Percentiles rank a stretch among this genome's conserved stretches.
phyloP scores from a whole-genome alignment of 1,140 invertebrate genomes.

The Cylas formicarius region DNA sequence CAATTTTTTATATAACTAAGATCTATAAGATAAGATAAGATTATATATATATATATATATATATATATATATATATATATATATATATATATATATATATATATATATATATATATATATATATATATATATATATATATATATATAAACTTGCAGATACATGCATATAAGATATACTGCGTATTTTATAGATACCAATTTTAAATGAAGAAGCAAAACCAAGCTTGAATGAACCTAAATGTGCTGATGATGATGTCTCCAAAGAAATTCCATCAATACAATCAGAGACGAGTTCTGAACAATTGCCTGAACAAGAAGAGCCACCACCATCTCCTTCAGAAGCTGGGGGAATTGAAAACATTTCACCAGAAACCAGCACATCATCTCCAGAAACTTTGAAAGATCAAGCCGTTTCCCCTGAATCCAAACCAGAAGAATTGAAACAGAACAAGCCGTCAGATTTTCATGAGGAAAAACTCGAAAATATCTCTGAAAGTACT shows the following conservation, averaged over 20 bases:
- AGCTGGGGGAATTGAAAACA: slow-evolving; percentile 19
- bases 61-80: too few relatives aligned
- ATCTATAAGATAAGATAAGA: too few relatives aligned
- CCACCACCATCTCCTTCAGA: slow-evolving; percentile 6
- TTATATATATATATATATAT: too few relatives aligned
- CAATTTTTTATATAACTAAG: too few relatives aligned
- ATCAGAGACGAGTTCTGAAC: slow-evolving; percentile 11
- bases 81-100: too few relatives aligned
- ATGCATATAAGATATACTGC: too few relatives aligned
- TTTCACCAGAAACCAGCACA: slow-evolving; percentile 22
- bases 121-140: too few relatives aligned
- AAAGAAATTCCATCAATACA: background rate
- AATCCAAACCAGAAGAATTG: background rate
- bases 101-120: too few relatives aligned
- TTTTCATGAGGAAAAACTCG: background rate
- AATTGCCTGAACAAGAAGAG: slow-evolving; percentile 19
- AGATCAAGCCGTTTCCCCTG: background rate
- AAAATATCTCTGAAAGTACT: background rate
- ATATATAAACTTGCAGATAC: too few relatives aligned
- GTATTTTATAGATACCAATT: too few relatives aligned
- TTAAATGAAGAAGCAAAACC: too few relatives aligned
- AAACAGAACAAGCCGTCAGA: background rate
- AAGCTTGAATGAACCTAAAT: too few relatives aligned
- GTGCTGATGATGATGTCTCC: background rate
- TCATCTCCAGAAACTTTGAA: slow-evolving; percentile 17